These are phyloP conservation scores for Acronicta leporina DNA, from an alignment of 2,888 invertebrate species.

Conservation along the genomic window DNA sequence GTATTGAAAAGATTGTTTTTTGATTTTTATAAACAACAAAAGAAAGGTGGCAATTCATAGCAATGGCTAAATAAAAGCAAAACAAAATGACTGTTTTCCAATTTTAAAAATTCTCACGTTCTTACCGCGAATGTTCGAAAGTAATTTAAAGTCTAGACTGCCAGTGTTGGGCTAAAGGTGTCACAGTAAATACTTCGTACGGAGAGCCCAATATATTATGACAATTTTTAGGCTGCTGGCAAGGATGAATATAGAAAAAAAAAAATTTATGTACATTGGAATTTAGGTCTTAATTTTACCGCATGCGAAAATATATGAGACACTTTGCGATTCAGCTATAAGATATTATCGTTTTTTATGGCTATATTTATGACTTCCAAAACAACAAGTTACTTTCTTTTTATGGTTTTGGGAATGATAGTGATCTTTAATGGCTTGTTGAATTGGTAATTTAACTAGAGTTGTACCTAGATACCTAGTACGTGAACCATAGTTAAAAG, in stretches of 20 bases:
- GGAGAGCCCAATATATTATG: background rate
- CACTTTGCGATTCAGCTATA: background rate
- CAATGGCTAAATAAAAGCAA: background rate
- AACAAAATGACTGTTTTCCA: conserved; percentile 19
- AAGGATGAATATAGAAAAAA: background rate
- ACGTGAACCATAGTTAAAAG: no score
- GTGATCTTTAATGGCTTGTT: conserved; percentile 2
- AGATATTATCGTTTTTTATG: conserved; percentile 9
- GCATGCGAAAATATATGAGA: background rate
- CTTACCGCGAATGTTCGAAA: conserved; percentile 11
- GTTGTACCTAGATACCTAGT: no score
- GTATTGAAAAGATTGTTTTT: no score
- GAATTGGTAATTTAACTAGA: background rate
- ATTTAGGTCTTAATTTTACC: background rate
- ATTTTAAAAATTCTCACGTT: conserved; percentile 35
- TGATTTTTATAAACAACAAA: background rate
- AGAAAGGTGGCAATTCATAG: background rate
- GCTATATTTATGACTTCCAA: conserved; percentile 10
- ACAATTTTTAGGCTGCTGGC: background rate
- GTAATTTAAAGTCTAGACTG: conserved; percentile 41
- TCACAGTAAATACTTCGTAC: conserved; percentile 3
- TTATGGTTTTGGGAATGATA: conserved; percentile 7
- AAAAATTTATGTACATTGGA: background rate
- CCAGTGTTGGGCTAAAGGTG: conserved; percentile 12
- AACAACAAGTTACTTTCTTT: conserved; percentile 5